Evolutionary conservation across 2,888 invertebrate genomes (phyloP).

Genomic region (Trissoscelio sp.): DNA sequence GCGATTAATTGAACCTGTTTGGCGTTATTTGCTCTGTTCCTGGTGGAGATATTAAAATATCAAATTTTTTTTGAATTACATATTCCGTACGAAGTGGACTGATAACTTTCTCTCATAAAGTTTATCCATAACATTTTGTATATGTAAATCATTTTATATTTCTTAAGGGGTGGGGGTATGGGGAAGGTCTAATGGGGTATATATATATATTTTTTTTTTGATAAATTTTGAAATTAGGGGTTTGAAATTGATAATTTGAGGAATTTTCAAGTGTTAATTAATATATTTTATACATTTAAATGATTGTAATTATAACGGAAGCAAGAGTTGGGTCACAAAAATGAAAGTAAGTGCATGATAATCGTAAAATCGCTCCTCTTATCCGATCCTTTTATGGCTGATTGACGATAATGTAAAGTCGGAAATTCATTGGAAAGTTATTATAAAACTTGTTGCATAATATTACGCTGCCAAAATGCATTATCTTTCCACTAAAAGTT

Average conservation of each 20-base stretch:
- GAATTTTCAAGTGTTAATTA: no score
- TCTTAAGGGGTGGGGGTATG: no score
- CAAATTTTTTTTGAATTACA: no score
- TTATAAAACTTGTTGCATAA: conserved; percentile 65
- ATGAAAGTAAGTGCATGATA: conserved; percentile 61
- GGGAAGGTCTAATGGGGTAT: no score
- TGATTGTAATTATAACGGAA: no score
- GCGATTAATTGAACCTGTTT: no score
- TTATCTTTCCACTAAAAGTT: conserved; percentile 10
- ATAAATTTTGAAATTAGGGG: no score
- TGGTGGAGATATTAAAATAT: no score
- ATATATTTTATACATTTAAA: no score
- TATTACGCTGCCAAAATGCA: conserved; percentile 51
- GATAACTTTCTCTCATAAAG: background rate
- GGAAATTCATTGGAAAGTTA: conserved; percentile 61
- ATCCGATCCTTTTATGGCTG: conserved; percentile 66
- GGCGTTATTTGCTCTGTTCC: no score
- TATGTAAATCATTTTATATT: background rate
- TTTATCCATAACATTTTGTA: background rate
- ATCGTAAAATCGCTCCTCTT: conserved; percentile 61
- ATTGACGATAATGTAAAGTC: conserved; percentile 59
- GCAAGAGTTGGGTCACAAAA: conserved; percentile 54
- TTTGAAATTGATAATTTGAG: background rate
- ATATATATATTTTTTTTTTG: no score
- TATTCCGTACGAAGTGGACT: background rate